Conservation (phyloP, 2,797 vertebrate species). For the Halcyon badia region DNA sequence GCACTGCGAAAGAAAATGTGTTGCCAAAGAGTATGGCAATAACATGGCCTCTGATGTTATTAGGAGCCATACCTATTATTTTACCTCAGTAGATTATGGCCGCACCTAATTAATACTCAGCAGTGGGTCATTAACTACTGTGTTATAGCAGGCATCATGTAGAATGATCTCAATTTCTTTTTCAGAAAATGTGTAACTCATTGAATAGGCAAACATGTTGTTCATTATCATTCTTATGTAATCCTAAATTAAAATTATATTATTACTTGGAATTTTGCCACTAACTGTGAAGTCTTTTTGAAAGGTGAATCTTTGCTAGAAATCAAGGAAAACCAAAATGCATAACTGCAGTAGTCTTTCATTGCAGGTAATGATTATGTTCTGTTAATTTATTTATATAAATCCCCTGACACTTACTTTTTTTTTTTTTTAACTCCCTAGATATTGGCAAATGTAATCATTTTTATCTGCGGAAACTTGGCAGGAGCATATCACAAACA, state of each 20-base stretch:
- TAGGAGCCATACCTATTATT: neutral
- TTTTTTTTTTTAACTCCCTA: slow-evolving; percentile 50
- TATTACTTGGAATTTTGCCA: neutral
- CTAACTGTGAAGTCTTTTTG: neutral
- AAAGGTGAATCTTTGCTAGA: neutral
- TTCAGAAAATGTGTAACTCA: neutral
- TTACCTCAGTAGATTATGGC: neutral
- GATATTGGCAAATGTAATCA: slow-evolving; percentile 96
- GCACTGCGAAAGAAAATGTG: neutral
- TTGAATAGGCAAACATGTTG: neutral
- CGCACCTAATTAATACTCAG: neutral
- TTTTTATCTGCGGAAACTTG: slow-evolving; percentile 97
- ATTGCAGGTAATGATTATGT: neutral
- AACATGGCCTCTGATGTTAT: neutral
- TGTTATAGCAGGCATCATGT: neutral
- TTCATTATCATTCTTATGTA: neutral
- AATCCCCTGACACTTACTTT: neutral
- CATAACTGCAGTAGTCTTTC: neutral
- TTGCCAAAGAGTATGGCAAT: neutral
- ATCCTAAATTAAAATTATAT: neutral
- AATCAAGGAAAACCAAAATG: neutral
- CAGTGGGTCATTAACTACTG: no score
- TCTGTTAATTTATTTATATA: neutral
- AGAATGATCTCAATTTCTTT: neutral
- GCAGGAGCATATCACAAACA: slow-evolving; percentile 97